phyloP scores from a whole-genome alignment of 2,888 invertebrate genomes.

The Mythimna lalbum region DNA sequence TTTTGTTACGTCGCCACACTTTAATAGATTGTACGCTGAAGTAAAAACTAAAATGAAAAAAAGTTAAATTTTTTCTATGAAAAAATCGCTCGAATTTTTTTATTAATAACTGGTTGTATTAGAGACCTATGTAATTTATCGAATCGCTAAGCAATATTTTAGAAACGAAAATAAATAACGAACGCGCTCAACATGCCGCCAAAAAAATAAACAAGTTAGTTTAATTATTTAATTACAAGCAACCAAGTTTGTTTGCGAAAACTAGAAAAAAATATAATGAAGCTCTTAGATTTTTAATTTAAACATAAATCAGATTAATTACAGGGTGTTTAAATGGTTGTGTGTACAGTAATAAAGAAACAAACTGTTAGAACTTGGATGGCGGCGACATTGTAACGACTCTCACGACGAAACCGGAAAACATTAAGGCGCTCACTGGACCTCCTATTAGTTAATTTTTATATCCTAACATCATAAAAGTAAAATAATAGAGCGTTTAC shows the following conservation, averaged over 20 bases:
- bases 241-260: slow-evolving; percentile 49
- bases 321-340: slow-evolving; percentile 64
- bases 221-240: slow-evolving; percentile 60
- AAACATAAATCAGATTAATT: slow-evolving; percentile 72
- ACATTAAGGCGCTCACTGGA: slow-evolving; percentile 66
- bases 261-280: slow-evolving; percentile 45
- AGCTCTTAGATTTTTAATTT: slow-evolving; percentile 61
- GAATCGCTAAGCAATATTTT: slow-evolving; percentile 9
- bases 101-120: slow-evolving; percentile 1
- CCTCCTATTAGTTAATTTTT: slow-evolving; percentile 59
- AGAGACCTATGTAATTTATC: slow-evolving; percentile 19
- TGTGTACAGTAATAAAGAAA: slow-evolving; percentile 68
- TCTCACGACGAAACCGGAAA: slow-evolving; percentile 70
- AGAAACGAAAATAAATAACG: slow-evolving; percentile 26
- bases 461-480: slow-evolving; percentile 54
- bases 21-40: slow-evolving; percentile 28
- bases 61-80: neutral
- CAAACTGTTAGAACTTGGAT: slow-evolving; percentile 61
- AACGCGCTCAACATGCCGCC: slow-evolving; percentile 5
- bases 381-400: slow-evolving; percentile 65
- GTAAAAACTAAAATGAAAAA: slow-evolving; percentile 13
- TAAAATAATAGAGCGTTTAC: slow-evolving; percentile 51
- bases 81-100: neutral
- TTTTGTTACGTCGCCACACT: slow-evolving; percentile 47
- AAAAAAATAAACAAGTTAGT: slow-evolving; percentile 51